Conservation (phyloP, 2,113 vertebrate genomes). For the Tretioscincus oriximinensis region DNA sequence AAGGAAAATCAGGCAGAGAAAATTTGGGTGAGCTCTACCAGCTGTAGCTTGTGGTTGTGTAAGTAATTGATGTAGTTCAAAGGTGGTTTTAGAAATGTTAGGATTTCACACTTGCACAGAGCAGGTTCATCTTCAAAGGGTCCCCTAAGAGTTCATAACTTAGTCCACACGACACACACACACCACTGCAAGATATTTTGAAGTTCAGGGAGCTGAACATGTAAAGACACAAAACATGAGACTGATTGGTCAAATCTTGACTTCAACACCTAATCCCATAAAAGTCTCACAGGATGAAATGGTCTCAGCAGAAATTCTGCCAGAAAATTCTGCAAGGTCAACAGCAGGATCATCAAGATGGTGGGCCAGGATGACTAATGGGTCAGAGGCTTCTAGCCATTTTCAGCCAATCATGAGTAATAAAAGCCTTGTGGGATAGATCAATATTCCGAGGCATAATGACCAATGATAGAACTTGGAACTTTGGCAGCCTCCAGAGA, state of each 20-base stretch:
- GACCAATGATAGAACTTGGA: no score
- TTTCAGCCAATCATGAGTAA: no score
- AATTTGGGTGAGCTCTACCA: not conserved
- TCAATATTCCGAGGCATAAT: no score
- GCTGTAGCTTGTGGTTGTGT: not conserved
- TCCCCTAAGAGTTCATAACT: constrained; percentile 12
- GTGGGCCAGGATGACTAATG: no score
- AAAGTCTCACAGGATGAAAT: not conserved
- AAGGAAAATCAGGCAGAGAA: not conserved
- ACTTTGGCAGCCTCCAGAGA: no score
- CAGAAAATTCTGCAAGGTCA: not conserved
- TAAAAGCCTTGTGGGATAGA: no score
- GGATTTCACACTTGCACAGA: not conserved
- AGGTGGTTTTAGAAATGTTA: not conserved
- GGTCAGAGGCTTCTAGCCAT: no score
- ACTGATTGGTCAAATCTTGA: not conserved
- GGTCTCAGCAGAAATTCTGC: not conserved
- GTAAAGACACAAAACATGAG: not conserved
- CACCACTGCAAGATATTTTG: not conserved
- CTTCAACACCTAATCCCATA: not conserved
- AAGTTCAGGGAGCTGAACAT: not conserved
- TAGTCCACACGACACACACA: not conserved
- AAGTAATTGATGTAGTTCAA: not conserved
- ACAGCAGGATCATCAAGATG: no score
- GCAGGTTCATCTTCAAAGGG: not conserved